Percentiles rank a stretch among this genome's conserved stretches.
Evolutionary conservation across 2,113 vertebrate species (phyloP).

Genomic region (Caretta caretta): DNA sequence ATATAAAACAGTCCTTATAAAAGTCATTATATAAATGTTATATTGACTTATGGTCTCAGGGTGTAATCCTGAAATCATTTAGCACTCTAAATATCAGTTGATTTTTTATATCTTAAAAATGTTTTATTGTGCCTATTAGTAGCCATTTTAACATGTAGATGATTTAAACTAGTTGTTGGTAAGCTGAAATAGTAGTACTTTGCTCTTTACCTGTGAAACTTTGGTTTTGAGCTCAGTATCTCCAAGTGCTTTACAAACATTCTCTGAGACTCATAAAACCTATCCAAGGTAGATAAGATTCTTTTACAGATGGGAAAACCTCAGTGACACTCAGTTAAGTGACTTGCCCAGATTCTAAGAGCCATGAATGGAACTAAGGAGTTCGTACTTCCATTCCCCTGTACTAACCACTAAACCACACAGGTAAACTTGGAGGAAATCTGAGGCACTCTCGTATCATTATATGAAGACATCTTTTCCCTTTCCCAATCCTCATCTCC

Average conservation of each 20-base stretch:
- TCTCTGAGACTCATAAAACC: background rate
- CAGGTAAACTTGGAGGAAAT: background rate
- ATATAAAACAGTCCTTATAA: slow-evolving; percentile 33
- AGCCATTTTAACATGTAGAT: background rate
- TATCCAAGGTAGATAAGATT: background rate
- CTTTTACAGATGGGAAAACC: background rate
- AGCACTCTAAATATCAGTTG: slow-evolving; percentile 27
- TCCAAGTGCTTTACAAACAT: slow-evolving; percentile 7
- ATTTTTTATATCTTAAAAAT: background rate
- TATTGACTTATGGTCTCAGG: slow-evolving; percentile 14
- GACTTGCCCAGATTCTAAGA: no score
- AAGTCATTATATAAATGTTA: slow-evolving; percentile 39
- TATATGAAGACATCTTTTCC: background rate
- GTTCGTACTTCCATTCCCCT: background rate
- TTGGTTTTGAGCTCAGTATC: background rate
- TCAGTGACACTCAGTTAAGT: no score
- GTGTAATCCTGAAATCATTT: slow-evolving; percentile 43
- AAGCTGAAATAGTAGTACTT: background rate
- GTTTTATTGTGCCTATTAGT: background rate
- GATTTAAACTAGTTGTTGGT: background rate
- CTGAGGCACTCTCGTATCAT: background rate
- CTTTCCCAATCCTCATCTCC: background rate
- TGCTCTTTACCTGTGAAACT: background rate
- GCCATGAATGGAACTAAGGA: background rate
- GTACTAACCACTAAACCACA: no score